phyloP scores from a whole-genome alignment of 2,113 vertebrate species.

The Microcebus ravelobensis region DNA sequence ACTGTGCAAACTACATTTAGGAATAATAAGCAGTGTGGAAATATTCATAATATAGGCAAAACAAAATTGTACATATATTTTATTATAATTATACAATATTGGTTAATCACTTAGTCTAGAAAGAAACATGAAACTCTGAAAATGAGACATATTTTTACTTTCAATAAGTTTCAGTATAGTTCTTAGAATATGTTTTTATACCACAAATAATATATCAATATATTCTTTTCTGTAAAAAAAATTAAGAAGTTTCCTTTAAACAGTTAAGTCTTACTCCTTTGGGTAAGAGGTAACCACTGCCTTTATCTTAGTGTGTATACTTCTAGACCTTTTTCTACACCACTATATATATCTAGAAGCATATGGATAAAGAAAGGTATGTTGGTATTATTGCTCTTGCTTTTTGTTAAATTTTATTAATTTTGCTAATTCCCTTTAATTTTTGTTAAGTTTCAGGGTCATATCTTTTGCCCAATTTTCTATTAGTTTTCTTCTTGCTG shows the following conservation, averaged over 20 bases:
- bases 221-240: background rate
- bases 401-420: background rate
- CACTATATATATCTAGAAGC: background rate
- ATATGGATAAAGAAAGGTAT: background rate
- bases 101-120: background rate
- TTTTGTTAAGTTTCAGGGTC: background rate
- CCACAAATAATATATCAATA: background rate
- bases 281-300: background rate
- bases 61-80: background rate
- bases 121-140: background rate
- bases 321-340: background rate
- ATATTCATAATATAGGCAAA: background rate
- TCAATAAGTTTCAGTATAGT: constrained; percentile 12
- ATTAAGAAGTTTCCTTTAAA: background rate
- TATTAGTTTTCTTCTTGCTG: background rate
- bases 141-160: background rate
- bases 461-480: background rate
- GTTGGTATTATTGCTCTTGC: background rate
- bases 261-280: background rate
- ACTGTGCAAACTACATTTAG: background rate
- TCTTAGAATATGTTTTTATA: background rate
- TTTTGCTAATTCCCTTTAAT: background rate
- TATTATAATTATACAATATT: background rate
- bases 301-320: background rate
- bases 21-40: background rate